Base-by-base conservation (phyloP, 2,797 vertebrate genomes). In the Rhabdophis nuchalis region DNA sequence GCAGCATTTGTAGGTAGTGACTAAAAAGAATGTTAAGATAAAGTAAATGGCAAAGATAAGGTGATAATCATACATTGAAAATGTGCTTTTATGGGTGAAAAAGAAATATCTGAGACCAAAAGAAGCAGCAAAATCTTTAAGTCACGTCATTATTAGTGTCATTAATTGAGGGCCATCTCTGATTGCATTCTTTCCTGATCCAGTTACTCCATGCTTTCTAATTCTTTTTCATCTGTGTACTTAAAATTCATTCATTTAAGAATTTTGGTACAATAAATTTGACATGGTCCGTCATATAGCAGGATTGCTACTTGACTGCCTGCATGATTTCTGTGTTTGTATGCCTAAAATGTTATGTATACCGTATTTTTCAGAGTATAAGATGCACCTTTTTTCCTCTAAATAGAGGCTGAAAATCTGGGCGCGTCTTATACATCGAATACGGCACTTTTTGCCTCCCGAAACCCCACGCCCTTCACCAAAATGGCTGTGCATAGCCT, bases 21-120 rank as follows among this genome's bases (percentile, higher is more conserved):
- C 20, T 93, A 72, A 90, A 72, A 41, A 77, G 4, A 68, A 16
- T 61, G 61, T 93, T 88, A 93, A 90, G 32, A 54, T 56, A 61
- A 85, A 93, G 57, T 20, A 88, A 85, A 93, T 54, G 46, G 58
- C 89, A 60, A 85, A 20, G 56, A 82, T 46, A 85, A 77, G 25
- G 36, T 90, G 85, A 68, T 56, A 85, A 87, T 58, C 32, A 89
- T 54, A 82, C 77, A 72, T 77, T 86, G 68, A 64, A 68, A 41
- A 85, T 61, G 10, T 41, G 54, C 16, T 14, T 4, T 56, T 90
- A n/a, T 72, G 12, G 54, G 88, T 23, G 12, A 32, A 82, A 53
- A 52, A 82, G 56, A 41, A 46, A 57, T 23, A 53, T 54, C 58
- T n/a, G 61, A 89, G 53, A 61, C 20, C 72, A 87, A 87, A 57